phyloP scores from a whole-genome alignment of 2,797 vertebrate species.

The Gallinago stenura region DNA sequence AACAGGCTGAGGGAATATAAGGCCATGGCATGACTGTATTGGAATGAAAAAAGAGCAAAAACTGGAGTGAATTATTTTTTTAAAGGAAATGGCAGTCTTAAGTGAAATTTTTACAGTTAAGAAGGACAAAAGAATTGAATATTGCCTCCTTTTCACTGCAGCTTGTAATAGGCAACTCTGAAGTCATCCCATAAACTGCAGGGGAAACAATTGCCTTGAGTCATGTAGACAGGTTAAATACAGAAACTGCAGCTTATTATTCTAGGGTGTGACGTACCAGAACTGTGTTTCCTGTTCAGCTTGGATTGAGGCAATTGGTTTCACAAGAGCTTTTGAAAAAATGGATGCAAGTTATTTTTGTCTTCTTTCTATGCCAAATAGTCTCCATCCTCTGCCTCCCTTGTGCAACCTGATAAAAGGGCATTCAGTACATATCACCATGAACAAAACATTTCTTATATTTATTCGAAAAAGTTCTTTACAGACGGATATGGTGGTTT shows the following conservation, averaged over 20 bases:
- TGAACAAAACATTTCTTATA: neutral
- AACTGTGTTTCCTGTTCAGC: conserved; percentile 11
- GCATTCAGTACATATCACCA: neutral
- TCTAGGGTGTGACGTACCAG: neutral
- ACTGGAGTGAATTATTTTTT: neutral
- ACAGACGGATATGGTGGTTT: neutral
- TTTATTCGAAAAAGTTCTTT: neutral
- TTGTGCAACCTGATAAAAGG: neutral
- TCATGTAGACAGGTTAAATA: conserved; percentile 27
- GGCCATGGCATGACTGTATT: neutral
- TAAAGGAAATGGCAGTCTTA: neutral
- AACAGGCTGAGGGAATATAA: neutral
- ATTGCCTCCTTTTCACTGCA: neutral
- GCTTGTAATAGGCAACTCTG: neutral
- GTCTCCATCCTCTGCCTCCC: neutral
- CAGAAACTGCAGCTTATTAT: conserved; percentile 17
- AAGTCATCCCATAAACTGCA: neutral
- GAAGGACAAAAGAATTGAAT: neutral
- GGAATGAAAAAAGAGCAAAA: neutral
- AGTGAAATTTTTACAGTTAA: neutral
- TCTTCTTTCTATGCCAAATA: neutral
- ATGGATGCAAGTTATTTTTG: conserved; percentile 15
- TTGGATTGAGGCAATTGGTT: conserved; percentile 30
- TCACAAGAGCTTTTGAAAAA: conserved; percentile 24
- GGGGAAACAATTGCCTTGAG: conserved; percentile 9